phyloP scores from a whole-genome alignment of 2,113 vertebrate species.

The Cyphomyrus discorhynchus region DNA sequence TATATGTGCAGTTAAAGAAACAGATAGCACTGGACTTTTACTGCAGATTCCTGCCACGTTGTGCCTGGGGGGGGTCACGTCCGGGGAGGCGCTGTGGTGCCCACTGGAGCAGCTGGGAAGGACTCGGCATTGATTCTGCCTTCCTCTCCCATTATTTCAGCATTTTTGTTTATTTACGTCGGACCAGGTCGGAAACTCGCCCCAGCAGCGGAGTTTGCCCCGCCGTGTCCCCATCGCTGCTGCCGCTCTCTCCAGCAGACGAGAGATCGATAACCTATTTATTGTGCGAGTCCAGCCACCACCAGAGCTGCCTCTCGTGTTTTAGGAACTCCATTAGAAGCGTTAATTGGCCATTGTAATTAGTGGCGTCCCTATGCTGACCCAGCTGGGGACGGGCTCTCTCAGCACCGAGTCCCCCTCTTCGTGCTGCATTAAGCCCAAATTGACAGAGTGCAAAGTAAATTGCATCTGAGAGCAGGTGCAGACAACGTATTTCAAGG shows the following conservation, averaged over 20 bases:
- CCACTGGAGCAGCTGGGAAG: background rate
- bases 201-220: background rate
- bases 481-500: background rate
- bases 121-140: background rate
- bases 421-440: background rate
- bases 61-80: background rate
- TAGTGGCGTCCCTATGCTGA: background rate
- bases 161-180: background rate
- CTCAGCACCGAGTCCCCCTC: no score
- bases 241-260: background rate
- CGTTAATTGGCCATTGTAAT: background rate
- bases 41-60: background rate
- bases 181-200: background rate
- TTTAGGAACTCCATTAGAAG: conserved; percentile 1
- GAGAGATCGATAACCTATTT: background rate
- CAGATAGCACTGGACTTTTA: background rate
- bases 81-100: background rate
- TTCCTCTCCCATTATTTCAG: background rate
- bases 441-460: background rate
- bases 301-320: no score
- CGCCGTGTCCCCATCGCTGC: background rate
- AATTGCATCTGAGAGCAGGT: background rate
- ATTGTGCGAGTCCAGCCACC: background rate
- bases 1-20: background rate
- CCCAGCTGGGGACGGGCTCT: background rate